phyloP scores from a whole-genome alignment of 1,140 invertebrate species.

The Drosophila dunni region DNA sequence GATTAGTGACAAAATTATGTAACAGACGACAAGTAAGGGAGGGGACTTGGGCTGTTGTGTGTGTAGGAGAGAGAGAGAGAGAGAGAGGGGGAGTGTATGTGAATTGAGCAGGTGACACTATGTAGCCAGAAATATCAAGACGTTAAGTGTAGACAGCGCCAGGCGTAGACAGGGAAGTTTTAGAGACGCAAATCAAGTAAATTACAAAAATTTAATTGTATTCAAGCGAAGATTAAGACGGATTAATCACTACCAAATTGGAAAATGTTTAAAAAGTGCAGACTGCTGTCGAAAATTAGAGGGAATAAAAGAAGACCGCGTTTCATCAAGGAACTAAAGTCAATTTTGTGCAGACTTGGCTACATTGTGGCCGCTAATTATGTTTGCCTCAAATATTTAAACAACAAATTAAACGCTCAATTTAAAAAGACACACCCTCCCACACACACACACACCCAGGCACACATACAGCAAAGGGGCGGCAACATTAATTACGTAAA shows the following conservation, averaged over 20 bases:
- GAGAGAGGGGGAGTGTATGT: neutral
- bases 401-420: slow-evolving; percentile 71
- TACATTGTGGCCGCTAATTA: slow-evolving; percentile 55
- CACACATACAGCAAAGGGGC: slow-evolving; percentile 10
- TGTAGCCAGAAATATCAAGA: slow-evolving; percentile 32
- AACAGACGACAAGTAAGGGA: slow-evolving; percentile 44
- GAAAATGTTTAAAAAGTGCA: neutral
- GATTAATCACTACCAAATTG: neutral
- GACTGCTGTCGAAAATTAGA: neutral
- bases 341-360: neutral
- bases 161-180: neutral
- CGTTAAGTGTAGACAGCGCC: slow-evolving; percentile 21
- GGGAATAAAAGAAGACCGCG: neutral
- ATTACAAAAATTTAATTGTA: neutral
- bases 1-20: slow-evolving; percentile 83
- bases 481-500: slow-evolving; percentile 75
- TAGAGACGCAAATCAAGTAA: neutral
- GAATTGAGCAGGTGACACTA: slow-evolving; percentile 20
- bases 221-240: neutral
- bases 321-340: too few relatives aligned
- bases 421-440: slow-evolving; percentile 46
- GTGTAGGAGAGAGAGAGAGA: too few relatives aligned
- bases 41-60: neutral
- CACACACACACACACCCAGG: slow-evolving; percentile 21
- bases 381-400: slow-evolving; percentile 68